Conservation (phyloP, 92 coral and sea anemone genomes). For the Muricea muricata region DNA sequence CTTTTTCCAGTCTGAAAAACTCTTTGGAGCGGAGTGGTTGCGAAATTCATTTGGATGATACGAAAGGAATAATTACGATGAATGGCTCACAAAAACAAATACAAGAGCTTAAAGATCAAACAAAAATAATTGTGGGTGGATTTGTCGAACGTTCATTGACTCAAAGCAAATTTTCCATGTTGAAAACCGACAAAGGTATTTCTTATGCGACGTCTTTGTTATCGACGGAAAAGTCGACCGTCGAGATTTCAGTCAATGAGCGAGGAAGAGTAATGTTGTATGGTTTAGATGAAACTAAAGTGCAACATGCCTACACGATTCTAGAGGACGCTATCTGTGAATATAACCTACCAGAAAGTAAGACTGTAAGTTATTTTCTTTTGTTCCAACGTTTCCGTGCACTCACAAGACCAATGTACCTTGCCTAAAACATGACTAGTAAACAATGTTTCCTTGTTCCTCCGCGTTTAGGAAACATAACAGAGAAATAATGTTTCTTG, state of each 20-base stretch:
- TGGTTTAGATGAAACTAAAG: conserved; percentile 6
- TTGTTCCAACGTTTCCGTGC: too few species aligned
- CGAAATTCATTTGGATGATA: neutral
- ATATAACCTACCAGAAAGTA: conserved; percentile 1
- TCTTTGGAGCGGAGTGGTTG: neutral
- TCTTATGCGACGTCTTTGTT: conserved; percentile 7
- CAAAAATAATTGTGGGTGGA: neutral
- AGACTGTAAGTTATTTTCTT: neutral
- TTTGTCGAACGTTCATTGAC: neutral
- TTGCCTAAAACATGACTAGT: too few species aligned
- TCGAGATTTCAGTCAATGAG: conserved; percentile 7
- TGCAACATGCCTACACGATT: neutral
- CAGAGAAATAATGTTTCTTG: too few species aligned
- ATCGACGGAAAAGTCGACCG: neutral
- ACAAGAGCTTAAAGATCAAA: neutral
- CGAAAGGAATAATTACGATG: neutral
- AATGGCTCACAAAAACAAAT: conserved; percentile 24
- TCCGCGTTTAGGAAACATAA: too few species aligned
- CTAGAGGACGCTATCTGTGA: neutral
- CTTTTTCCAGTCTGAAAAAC: neutral
- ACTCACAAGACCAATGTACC: too few species aligned
- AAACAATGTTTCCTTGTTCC: too few species aligned
- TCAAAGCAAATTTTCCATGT: neutral
- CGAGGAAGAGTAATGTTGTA: neutral
- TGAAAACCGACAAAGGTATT: neutral